phyloP scores from a whole-genome alignment of 2,113 vertebrate species.

The Mystacornis crossleyi region DNA sequence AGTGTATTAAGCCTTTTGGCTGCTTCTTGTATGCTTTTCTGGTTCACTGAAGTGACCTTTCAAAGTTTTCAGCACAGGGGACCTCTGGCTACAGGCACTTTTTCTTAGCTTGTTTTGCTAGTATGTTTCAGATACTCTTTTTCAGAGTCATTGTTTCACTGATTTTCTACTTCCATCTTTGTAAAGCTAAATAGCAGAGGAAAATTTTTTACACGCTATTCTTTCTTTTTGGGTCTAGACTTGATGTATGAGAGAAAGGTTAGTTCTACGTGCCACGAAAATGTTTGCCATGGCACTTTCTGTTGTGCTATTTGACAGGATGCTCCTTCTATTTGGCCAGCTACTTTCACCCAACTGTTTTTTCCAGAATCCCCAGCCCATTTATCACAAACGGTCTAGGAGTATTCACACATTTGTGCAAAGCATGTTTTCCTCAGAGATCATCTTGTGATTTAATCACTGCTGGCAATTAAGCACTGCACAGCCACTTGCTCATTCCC shows the following conservation, averaged over 20 bases:
- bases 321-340: background rate
- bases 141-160: background rate
- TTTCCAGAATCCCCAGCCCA: background rate
- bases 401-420: background rate
- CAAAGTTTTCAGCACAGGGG: background rate
- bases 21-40: background rate
- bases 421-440: background rate
- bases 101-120: background rate
- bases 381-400: background rate
- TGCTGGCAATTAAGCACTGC: background rate
- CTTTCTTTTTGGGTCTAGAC: background rate
- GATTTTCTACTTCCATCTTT: background rate
- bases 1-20: background rate
- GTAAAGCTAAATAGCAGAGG: background rate
- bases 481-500: background rate
- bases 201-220: background rate
- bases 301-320: background rate
- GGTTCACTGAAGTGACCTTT: background rate
- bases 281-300: background rate
- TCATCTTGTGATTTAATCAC: background rate
- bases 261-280: background rate
- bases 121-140: background rate
- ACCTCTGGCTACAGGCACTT: background rate
- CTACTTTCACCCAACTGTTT: background rate
- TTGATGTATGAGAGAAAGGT: background rate